Evolutionary conservation across 2,888 invertebrate genomes (phyloP).

Genomic region (Volucella inflata): DNA sequence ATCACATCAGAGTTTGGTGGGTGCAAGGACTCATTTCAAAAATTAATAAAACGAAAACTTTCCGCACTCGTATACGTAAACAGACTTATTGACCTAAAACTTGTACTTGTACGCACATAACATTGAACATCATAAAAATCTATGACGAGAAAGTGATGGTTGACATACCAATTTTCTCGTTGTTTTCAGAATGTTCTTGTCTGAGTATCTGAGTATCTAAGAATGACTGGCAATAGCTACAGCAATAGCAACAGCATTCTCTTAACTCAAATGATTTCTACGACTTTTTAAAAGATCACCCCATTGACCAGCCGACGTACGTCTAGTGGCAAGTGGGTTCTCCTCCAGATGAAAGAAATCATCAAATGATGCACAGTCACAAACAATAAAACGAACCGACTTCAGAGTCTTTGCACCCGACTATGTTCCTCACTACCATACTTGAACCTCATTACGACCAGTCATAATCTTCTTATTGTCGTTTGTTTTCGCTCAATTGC

Average conservation of each 20-base stretch:
- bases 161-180: neutral
- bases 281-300: constrained; percentile 63
- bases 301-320: constrained; percentile 51
- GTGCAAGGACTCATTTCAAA: too few species aligned
- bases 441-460: constrained; percentile 8
- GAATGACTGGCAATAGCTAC: too few species aligned
- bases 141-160: constrained; percentile 37
- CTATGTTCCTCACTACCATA: constrained; percentile 7
- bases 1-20: too few species aligned
- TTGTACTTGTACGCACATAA: neutral
- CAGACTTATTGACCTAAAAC: neutral
- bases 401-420: constrained; percentile 22
- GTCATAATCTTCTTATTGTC: constrained; percentile 68
- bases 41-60: too few species aligned
- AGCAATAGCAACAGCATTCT: constrained; percentile 48
- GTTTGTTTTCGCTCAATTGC: constrained; percentile 67
- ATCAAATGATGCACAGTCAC: constrained; percentile 28
- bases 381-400: constrained; percentile 38
- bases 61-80: neutral
- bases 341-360: constrained; percentile 16
- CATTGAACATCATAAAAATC: neutral
- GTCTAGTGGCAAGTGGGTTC: constrained; percentile 61
- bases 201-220: too few species aligned
- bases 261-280: constrained; percentile 43
- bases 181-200: too few species aligned